Percentiles rank a stretch among this genome's conserved stretches.
Conservation (phyloP, 2,888 invertebrate genomes). For the Caenorhabditis angaria region DNA sequence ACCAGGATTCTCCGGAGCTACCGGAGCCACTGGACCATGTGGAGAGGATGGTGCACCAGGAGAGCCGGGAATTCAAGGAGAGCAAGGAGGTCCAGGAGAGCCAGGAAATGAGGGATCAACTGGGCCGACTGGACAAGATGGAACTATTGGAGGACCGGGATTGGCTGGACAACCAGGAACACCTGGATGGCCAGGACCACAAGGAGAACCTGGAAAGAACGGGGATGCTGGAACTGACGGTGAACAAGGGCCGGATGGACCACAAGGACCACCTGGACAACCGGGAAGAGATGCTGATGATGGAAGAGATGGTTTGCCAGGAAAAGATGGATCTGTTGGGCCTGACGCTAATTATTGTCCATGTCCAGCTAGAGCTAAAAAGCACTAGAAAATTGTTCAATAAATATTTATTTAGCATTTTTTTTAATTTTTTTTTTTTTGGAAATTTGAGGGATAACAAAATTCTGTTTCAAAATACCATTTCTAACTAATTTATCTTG, state of each 20-base stretch:
- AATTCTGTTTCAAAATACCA: too few species aligned
- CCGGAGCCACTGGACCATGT: constrained; percentile 44
- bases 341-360: constrained; percentile 59
- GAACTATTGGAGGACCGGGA: constrained; percentile 50
- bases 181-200: constrained; percentile 53
- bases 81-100: constrained; percentile 45
- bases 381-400: constrained; percentile 20
- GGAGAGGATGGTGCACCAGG: constrained; percentile 52
- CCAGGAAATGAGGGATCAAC: constrained; percentile 47
- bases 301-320: constrained; percentile 47
- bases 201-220: constrained; percentile 54
- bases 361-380: constrained; percentile 51
- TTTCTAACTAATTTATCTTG: too few species aligned
- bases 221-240: constrained; percentile 51
- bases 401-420: neutral
- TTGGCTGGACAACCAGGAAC: constrained; percentile 49
- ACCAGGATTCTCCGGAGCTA: constrained; percentile 50
- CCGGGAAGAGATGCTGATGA: constrained; percentile 50
- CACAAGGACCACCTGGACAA: constrained; percentile 49
- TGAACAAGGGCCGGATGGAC: constrained; percentile 49
- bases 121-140: constrained; percentile 44
- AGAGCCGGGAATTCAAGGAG: constrained; percentile 51
- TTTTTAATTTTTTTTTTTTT: too few species aligned
- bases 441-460: too few species aligned
- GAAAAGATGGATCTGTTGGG: constrained; percentile 51